Evolutionary conservation across 1,140 invertebrate species (phyloP).

Genomic region (Megathymus violae): DNA sequence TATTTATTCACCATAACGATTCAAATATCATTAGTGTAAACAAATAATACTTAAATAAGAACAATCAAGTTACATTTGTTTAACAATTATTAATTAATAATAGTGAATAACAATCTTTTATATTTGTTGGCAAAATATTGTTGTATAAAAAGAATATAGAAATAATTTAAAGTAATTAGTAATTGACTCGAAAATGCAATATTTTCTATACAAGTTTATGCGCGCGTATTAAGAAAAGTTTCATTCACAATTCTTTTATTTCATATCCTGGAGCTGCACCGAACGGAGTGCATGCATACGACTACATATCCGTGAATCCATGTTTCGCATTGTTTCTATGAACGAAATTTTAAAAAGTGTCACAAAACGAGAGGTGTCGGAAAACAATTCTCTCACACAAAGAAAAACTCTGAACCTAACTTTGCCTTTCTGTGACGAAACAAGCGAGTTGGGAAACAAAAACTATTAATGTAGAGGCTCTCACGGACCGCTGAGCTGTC

Average conservation of each 20-base stretch:
- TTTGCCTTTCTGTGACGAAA: slow-evolving; percentile 64
- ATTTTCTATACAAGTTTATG: not conserved
- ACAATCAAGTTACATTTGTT: not conserved
- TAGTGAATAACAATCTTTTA: too few relatives aligned
- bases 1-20: slow-evolving; percentile 33
- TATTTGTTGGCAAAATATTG: too few relatives aligned
- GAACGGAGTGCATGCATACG: not conserved
- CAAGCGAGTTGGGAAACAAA: slow-evolving; percentile 70
- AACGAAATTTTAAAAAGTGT: slow-evolving; percentile 43
- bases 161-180: too few relatives aligned
- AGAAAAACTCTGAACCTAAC: slow-evolving; percentile 57
- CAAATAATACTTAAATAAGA: slow-evolving; percentile 10
- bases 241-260: slow-evolving; percentile 9
- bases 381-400: slow-evolving; percentile 56
- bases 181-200: too few relatives aligned
- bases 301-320: slow-evolving; percentile 12
- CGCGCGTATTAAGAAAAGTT: not conserved
- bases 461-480: slow-evolving; percentile 77
- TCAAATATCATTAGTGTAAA: slow-evolving; percentile 24
- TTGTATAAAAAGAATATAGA: too few relatives aligned
- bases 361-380: slow-evolving; percentile 53
- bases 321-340: slow-evolving; percentile 25
- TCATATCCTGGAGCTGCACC: too few relatives aligned
- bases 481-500: slow-evolving; percentile 74
- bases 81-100: not conserved